A percentile compares a stretch with the other conserved stretches of the same genome.
Conservation (phyloP, 2,113 vertebrate genomes). For the Rhodinocichla rosea region DNA sequence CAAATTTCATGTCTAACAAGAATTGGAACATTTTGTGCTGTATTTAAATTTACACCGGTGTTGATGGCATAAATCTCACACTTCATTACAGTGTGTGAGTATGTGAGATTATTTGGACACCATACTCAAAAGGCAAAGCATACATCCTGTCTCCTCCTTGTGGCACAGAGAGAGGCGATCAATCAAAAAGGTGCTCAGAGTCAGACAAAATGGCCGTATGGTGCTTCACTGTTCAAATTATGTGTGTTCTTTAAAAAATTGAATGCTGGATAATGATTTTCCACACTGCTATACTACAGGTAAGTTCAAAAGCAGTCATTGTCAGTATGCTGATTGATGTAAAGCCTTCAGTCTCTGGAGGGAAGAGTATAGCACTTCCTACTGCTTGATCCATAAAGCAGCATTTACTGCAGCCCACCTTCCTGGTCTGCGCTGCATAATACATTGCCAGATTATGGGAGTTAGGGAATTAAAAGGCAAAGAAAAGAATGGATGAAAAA, state of each 20-base stretch:
- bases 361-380: constrained; percentile 66
- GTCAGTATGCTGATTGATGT: constrained; percentile 72
- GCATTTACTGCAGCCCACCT: constrained; percentile 67
- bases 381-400: constrained; percentile 70
- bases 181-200: constrained; percentile 43
- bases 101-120: neutral
- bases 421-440: constrained; percentile 64
- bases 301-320: constrained; percentile 69
- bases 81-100: neutral
- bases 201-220: constrained; percentile 46
- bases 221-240: constrained; percentile 53
- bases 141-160: neutral
- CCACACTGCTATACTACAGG: constrained; percentile 54
- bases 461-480: constrained; percentile 67
- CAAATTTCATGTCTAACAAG: neutral
- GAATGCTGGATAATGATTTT: constrained; percentile 67
- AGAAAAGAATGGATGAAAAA: constrained; percentile 67
- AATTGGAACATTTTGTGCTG: neutral
- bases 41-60: neutral
- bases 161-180: neutral
- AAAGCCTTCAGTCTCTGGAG: constrained; percentile 67
- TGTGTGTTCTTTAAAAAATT: constrained; percentile 47
- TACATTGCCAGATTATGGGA: constrained; percentile 65
- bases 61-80: neutral
- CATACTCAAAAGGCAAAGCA: neutral